These are phyloP conservation scores for Microctenopoma steveboyesi DNA, from an alignment of 2,797 vertebrate species.

Conservation along the genomic window DNA sequence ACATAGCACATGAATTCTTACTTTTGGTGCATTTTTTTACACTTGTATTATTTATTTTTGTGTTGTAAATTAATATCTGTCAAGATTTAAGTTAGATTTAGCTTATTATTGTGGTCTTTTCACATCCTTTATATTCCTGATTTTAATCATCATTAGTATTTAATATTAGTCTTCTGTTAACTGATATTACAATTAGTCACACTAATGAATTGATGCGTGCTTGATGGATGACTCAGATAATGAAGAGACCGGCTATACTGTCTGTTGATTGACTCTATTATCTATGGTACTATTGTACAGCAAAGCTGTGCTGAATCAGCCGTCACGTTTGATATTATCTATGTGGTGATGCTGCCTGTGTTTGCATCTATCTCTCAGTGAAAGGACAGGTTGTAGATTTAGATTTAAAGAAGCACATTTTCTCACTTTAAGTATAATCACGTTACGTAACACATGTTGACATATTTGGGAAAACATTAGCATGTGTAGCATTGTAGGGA, in stretches of 20 bases:
- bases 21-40: no score
- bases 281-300: no score
- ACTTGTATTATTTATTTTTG: background rate
- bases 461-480: no score
- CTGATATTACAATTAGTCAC: background rate
- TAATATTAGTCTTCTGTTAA: background rate
- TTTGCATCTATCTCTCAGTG: background rate
- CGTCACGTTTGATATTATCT: background rate
- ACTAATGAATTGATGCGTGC: background rate
- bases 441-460: background rate
- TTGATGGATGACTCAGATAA: slow-evolving; percentile 2
- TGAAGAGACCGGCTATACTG: background rate
- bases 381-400: background rate
- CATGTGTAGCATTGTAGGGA: no score
- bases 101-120: no score
- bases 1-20: no score
- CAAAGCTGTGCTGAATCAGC: background rate
- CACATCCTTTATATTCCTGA: background rate
- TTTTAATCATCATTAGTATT: background rate
- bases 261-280: background rate
- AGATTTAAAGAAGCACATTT: background rate
- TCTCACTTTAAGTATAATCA: background rate
- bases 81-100: no score
- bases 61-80: no score
- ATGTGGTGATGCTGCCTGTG: background rate